Conservation (phyloP, 64 coral and sea anemone species). For the Montipora capricornis region DNA sequence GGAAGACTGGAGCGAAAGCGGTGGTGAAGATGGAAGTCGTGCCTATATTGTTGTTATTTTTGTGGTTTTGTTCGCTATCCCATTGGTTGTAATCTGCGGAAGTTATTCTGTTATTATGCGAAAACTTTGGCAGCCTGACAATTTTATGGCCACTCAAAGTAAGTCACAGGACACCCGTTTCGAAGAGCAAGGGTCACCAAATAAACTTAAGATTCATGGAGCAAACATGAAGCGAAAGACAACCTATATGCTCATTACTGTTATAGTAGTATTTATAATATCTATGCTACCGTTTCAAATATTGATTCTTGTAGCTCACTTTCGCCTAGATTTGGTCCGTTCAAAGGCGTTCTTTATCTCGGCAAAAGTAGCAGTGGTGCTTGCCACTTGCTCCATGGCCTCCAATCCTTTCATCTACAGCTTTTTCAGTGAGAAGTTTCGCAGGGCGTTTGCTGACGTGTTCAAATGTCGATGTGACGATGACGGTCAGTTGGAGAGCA, state of each 20-base stretch:
- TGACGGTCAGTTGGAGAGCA: not conserved
- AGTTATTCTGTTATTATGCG: slow-evolving; percentile 69
- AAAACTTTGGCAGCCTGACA: slow-evolving; percentile 60
- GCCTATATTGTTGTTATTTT: slow-evolving; percentile 73
- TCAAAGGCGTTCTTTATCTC: not conserved
- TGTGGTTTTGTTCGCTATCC: slow-evolving; percentile 72
- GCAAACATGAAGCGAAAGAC: slow-evolving; percentile 83
- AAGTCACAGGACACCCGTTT: not conserved
- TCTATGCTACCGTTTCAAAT: slow-evolving; percentile 85
- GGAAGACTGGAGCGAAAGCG: slow-evolving; percentile 66
- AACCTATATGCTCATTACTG: slow-evolving; percentile 84
- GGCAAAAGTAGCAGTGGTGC: not conserved
- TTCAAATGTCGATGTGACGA: slow-evolving; percentile 68
- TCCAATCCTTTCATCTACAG: slow-evolving; percentile 94
- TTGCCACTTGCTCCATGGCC: slow-evolving; percentile 61
- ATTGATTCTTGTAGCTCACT: slow-evolving; percentile 16
- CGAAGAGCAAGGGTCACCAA: not conserved
- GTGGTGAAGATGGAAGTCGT: slow-evolving; percentile 48
- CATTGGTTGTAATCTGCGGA: slow-evolving; percentile 54
- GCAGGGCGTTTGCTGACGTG: slow-evolving; percentile 75
- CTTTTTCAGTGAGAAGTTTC: slow-evolving; percentile 92
- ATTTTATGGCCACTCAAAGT: slow-evolving; percentile 1
- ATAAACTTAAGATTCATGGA: not conserved
- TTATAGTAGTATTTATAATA: slow-evolving; percentile 73
- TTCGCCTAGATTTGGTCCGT: not conserved